These are phyloP conservation scores for Otocyon megalotis DNA, from an alignment of 2,113 vertebrate species.

Conservation along the genomic window DNA sequence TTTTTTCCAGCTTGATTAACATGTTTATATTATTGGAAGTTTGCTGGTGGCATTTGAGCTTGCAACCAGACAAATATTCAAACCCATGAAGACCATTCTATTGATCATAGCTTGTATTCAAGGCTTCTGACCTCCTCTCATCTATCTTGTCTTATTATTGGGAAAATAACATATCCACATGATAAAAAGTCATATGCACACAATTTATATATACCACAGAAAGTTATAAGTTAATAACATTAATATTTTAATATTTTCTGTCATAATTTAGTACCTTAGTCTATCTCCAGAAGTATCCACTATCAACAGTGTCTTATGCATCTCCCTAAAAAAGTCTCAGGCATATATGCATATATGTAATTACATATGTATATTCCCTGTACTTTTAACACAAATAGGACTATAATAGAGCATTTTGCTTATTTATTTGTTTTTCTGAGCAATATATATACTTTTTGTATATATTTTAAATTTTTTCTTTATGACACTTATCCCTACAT, in stretches of 20 bases:
- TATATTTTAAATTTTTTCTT: not conserved
- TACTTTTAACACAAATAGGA: slow-evolving; percentile 8
- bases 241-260: not conserved
- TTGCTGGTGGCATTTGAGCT: not conserved
- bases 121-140: not conserved
- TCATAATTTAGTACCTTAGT: not conserved
- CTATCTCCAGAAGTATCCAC: not conserved
- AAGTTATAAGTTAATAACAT: not conserved
- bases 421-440: not conserved
- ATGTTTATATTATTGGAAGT: slow-evolving; percentile 10
- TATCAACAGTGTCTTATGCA: not conserved
- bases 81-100: not conserved
- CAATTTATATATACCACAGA: not conserved
- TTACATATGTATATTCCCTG: not conserved
- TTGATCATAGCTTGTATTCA: not conserved
- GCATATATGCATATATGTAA: not conserved
- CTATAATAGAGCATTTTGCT: not conserved
- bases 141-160: slow-evolving; percentile 42
- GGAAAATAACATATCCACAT: not conserved
- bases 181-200: not conserved
- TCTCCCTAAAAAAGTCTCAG: not conserved
- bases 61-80: not conserved
- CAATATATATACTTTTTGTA: not conserved
- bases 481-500: not conserved
- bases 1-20: not conserved